A percentile compares a stretch with the other conserved stretches of the same genome.
Evolutionary conservation across 1,140 invertebrate genomes (phyloP).

Genomic region (Nasonia vitripennis): DNA sequence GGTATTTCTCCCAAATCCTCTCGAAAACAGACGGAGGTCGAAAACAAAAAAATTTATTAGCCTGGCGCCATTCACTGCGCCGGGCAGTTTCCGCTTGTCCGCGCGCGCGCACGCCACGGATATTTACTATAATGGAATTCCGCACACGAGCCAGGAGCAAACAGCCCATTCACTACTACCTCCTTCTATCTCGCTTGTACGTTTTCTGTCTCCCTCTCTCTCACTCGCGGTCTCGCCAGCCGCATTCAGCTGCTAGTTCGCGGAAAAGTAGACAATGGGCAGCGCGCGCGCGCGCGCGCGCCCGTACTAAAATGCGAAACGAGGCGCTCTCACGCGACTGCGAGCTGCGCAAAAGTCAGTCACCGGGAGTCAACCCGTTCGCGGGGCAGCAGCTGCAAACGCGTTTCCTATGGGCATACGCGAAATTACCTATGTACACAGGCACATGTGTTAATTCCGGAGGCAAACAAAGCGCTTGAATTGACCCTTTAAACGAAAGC

Average conservation of each 20-base stretch:
- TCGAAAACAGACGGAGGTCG: background rate
- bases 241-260: conserved; percentile 11
- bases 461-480: background rate
- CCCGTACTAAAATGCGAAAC: background rate
- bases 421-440: background rate
- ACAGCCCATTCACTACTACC: background rate
- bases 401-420: background rate
- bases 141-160: background rate
- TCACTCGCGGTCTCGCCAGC: background rate
- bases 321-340: conserved; percentile 7
- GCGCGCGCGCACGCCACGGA: conserved; percentile 9
- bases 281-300: background rate
- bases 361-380: conserved; percentile 4
- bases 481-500: background rate
- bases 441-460: background rate
- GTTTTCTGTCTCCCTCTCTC: background rate
- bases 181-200: background rate
- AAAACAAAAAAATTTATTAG: background rate
- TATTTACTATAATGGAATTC: conserved; percentile 10
- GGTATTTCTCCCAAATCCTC: background rate
- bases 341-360: conserved; percentile 15
- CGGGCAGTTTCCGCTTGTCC: background rate
- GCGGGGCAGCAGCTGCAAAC: conserved; percentile 6
- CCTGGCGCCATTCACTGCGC: background rate
- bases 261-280: conserved; percentile 18